Conservation (phyloP, 2,888 invertebrate species). For the Ceratothoa steindachneri region DNA sequence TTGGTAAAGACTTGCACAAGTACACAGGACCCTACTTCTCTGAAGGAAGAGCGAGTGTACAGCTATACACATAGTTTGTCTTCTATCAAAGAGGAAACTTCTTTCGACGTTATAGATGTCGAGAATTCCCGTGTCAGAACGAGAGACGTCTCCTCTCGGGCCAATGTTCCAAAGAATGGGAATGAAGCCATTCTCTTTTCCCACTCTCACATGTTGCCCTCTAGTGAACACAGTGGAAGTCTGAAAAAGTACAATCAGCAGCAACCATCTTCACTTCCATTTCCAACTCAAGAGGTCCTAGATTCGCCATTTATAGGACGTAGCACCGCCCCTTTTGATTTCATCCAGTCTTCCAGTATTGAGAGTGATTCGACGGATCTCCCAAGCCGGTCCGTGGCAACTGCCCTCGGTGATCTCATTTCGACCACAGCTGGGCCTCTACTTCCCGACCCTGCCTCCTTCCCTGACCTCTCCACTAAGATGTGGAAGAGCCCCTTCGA, state of each 20-base stretch:
- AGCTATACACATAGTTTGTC: neutral
- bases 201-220: neutral
- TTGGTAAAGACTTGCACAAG: neutral
- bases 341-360: neutral
- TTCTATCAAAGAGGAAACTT: constrained; percentile 2
- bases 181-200: neutral
- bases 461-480: constrained; percentile 26
- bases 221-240: neutral
- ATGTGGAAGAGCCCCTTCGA: constrained; percentile 44
- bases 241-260: neutral
- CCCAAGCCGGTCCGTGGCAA: constrained; percentile 21
- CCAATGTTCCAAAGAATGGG: neutral
- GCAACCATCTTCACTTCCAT: no score
- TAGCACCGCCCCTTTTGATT: neutral
- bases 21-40: neutral
- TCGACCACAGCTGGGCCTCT: constrained; percentile 39
- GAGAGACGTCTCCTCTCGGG: neutral
- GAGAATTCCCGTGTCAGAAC: neutral
- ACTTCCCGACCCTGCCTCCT: constrained; percentile 27
- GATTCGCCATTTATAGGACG: no score
- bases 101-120: neutral
- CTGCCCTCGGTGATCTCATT: constrained; percentile 31
- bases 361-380: neutral
- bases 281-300: no score
- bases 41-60: neutral